Evolutionary conservation across 2,888 invertebrate species (phyloP).

Genomic region (Eristalinus aeneus): DNA sequence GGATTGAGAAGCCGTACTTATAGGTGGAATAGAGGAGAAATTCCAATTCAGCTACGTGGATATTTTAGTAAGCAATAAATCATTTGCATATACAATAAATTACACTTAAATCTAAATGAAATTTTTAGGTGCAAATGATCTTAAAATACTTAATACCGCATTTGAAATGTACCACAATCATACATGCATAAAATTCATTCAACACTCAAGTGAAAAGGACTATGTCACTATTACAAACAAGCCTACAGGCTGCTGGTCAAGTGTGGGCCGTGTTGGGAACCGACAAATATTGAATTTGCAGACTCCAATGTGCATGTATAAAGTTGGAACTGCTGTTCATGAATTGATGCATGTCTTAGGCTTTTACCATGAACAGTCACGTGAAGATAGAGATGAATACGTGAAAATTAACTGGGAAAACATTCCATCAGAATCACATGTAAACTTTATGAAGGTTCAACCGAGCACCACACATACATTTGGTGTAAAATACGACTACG

Average conservation of each 20-base stretch:
- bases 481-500: slow-evolving; percentile 47
- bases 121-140: slow-evolving; percentile 26
- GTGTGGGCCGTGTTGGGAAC: slow-evolving; percentile 85
- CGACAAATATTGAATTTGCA: slow-evolving; percentile 69
- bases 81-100: not conserved
- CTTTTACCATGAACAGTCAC: slow-evolving; percentile 89
- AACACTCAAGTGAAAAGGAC: slow-evolving; percentile 82
- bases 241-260: slow-evolving; percentile 88
- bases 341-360: slow-evolving; percentile 88
- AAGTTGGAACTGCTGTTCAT: slow-evolving; percentile 87
- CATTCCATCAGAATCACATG: slow-evolving; percentile 82
- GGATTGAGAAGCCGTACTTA: slow-evolving; percentile 82
- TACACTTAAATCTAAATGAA: not conserved
- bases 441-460: slow-evolving; percentile 86
- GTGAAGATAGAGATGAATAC: slow-evolving; percentile 86
- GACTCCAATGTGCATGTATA: slow-evolving; percentile 82
- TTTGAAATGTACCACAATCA: slow-evolving; percentile 86
- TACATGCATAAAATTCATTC: slow-evolving; percentile 86
- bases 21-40: slow-evolving; percentile 85
- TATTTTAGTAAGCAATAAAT: slow-evolving; percentile 82
- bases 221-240: slow-evolving; percentile 85
- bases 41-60: slow-evolving; percentile 86
- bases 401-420: slow-evolving; percentile 77
- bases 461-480: slow-evolving; percentile 75
- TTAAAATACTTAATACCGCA: slow-evolving; percentile 77